These are phyloP conservation scores for Drosophila putrida DNA, from an alignment of 2,888 invertebrate species.

Conservation along the genomic window DNA sequence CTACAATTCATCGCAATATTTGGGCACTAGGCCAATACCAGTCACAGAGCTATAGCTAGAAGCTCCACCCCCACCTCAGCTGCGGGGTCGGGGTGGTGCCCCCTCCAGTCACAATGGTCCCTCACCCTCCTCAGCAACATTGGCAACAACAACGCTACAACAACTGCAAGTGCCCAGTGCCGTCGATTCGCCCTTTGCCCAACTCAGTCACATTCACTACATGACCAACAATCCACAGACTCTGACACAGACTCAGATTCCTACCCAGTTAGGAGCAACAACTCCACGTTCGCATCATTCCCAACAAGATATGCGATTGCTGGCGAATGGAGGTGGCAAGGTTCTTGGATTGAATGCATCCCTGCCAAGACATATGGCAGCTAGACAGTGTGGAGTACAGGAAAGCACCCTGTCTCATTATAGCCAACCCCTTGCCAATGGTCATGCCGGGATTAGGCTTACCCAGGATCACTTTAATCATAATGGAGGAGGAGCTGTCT, in stretches of 20 bases:
- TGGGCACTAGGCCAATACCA: conserved; percentile 89
- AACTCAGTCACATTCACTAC: conserved; percentile 85
- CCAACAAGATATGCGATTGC: conserved; percentile 80
- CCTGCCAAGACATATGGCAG: conserved; percentile 72
- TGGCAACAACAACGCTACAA: conserved; percentile 71
- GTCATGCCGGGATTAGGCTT: conserved; percentile 77
- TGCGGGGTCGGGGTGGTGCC: conserved; percentile 86
- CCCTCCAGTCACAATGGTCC: conserved; percentile 68
- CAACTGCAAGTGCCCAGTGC: conserved; percentile 84
- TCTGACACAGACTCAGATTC: background rate
- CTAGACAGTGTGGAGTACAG: conserved; percentile 56
- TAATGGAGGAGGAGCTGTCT: conserved; percentile 66
- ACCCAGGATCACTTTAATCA: conserved; percentile 85
- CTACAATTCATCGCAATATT: conserved; percentile 85
- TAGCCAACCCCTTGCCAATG: conserved; percentile 83
- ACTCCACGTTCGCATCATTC: conserved; percentile 50
- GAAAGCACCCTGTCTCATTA: conserved; percentile 81
- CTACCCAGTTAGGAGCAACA: background rate
- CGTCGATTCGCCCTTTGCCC: conserved; percentile 81
- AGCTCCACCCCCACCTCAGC: conserved; percentile 93
- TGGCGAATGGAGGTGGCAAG: conserved; percentile 76
- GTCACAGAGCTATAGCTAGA: conserved; percentile 98
- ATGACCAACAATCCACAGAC: conserved; percentile 80
- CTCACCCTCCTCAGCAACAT: conserved; percentile 23
- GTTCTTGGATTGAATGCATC: conserved; percentile 63